These are phyloP conservation scores for Sinocyclocheilus grahami DNA, from an alignment of 2,113 vertebrate genomes.

Conservation along the genomic window DNA sequence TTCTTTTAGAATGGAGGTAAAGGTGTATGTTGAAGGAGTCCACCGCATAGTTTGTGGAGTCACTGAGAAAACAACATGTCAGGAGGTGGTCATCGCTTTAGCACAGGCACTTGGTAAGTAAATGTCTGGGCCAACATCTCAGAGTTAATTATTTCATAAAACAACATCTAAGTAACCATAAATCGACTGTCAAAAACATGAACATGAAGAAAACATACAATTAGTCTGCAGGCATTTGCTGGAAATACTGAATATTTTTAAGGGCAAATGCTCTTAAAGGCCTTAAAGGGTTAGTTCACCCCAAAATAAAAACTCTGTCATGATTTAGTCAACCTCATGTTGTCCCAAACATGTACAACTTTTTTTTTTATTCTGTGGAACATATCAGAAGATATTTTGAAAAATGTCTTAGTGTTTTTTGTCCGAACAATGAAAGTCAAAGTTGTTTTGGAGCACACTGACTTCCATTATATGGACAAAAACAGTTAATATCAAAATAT, in stretches of 20 bases:
- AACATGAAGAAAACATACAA: not conserved
- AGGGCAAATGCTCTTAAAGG: not conserved
- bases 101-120: slow-evolving; percentile 75
- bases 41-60: slow-evolving; percentile 79
- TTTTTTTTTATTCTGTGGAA: not conserved
- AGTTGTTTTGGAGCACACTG: not conserved
- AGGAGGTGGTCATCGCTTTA: slow-evolving; percentile 78
- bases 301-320: too few relatives aligned
- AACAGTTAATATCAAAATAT: not conserved
- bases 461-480: not conserved
- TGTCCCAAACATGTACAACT: too few relatives aligned
- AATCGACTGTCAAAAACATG: not conserved
- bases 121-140: not conserved
- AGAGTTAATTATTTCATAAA: not conserved
- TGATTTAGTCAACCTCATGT: too few relatives aligned
- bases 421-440: not conserved
- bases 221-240: not conserved
- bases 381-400: not conserved
- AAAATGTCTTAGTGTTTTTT: too few relatives aligned
- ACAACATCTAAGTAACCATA: too few relatives aligned
- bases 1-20: slow-evolving; percentile 71
- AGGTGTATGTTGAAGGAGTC: slow-evolving; percentile 75
- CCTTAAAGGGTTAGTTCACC: not conserved
- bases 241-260: not conserved
- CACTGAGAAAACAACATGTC: slow-evolving; percentile 77